A percentile compares a stretch with the other conserved stretches of the same genome.
These are phyloP conservation scores for Rhinichthys osculus DNA, from an alignment of 2,797 vertebrate genomes.

Conservation along the genomic window DNA sequence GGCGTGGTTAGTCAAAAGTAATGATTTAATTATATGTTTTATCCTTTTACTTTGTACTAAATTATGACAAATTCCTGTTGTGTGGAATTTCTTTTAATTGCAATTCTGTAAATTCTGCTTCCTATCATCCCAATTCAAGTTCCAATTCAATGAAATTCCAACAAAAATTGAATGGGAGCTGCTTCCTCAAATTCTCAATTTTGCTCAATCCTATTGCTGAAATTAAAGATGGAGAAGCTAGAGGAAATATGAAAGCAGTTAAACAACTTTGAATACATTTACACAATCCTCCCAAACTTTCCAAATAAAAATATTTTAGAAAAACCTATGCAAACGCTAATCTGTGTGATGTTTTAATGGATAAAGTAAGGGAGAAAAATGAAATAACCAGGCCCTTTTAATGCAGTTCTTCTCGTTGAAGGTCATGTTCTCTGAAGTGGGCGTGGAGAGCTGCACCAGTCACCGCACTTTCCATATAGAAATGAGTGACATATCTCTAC, in stretches of 20 bases:
- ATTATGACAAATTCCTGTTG: neutral
- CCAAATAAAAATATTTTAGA: neutral
- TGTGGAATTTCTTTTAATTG: neutral
- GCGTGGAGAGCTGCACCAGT: slow-evolving; percentile 35
- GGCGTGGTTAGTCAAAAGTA: neutral
- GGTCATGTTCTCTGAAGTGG: slow-evolving; percentile 39
- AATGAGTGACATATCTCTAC: slow-evolving; percentile 36
- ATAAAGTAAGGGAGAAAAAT: neutral
- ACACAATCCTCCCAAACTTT: neutral
- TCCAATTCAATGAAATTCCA: no score
- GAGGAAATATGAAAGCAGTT: neutral
- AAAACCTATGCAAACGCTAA: neutral
- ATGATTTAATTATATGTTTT: neutral
- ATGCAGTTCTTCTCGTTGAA: slow-evolving; percentile 30
- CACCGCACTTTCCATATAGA: slow-evolving; percentile 32
- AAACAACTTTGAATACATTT: neutral
- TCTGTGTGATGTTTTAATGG: neutral
- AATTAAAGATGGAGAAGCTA: neutral
- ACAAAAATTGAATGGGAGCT: no score
- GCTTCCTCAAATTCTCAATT: neutral
- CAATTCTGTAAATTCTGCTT: neutral
- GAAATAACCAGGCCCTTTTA: neutral
- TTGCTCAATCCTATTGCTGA: neutral
- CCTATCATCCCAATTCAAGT: no score
- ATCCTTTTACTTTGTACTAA: neutral